Conservation (phyloP, 2,797 vertebrate species). For the Danionella dracula region DNA sequence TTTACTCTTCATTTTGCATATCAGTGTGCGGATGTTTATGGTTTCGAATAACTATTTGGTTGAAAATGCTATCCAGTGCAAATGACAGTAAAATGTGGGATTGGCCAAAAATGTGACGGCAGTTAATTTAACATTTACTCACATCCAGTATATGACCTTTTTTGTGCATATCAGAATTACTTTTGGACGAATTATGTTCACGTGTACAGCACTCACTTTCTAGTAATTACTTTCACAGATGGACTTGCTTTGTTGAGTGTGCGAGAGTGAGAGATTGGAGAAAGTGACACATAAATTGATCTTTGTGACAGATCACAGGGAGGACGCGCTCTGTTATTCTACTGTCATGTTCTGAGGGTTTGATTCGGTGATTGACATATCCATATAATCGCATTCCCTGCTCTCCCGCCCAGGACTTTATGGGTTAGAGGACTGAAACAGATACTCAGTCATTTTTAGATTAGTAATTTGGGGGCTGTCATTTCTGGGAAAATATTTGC, state of each 20-base stretch:
- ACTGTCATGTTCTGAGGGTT: conserved; percentile 20
- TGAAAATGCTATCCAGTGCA: no score
- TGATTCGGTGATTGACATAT: conserved; percentile 18
- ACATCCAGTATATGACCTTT: no score
- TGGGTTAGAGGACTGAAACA: neutral
- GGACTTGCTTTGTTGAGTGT: neutral
- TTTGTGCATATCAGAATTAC: neutral
- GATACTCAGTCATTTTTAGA: neutral
- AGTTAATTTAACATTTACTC: no score
- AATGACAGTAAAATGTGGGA: no score
- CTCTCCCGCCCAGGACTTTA: neutral
- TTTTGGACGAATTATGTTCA: neutral
- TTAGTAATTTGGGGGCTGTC: neutral
- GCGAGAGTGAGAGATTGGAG: neutral
- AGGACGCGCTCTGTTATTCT: conserved; percentile 27
- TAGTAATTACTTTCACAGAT: conserved; percentile 2
- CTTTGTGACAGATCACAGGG: conserved; percentile 32
- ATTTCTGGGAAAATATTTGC: neutral
- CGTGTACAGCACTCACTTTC: neutral
- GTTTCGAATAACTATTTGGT: no score
- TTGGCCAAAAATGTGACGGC: no score
- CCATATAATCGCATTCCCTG: neutral
- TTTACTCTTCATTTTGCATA: conserved; percentile 33
- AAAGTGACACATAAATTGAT: conserved; percentile 32
- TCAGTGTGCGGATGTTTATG: neutral